Percentiles rank a stretch among this genome's conserved stretches.
Evolutionary conservation across 1,140 invertebrate species (phyloP).

Genomic region (Agrilus planipennis): DNA sequence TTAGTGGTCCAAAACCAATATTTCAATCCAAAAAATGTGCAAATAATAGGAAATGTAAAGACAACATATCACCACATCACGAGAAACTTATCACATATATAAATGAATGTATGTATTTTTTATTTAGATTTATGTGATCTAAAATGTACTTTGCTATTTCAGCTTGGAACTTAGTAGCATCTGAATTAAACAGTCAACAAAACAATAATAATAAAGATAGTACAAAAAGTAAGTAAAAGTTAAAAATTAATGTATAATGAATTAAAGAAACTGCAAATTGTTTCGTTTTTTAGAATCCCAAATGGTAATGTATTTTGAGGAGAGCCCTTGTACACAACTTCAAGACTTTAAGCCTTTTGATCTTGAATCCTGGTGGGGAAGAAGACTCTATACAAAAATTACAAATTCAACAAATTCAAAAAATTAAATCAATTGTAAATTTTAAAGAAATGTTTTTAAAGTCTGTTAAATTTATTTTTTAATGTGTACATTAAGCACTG

Average conservation of each 20-base stretch:
- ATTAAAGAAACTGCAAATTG: too few species aligned
- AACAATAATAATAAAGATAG: too few species aligned
- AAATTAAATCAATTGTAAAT: too few species aligned
- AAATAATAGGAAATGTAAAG: constrained; percentile 26
- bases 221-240: too few species aligned
- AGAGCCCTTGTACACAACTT: constrained; percentile 52
- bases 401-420: constrained; percentile 19
- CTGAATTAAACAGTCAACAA: too few species aligned
- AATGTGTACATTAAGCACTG: too few species aligned
- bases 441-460: too few species aligned
- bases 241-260: too few species aligned
- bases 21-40: constrained; percentile 34
- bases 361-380: constrained; percentile 79
- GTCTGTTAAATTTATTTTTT: too few species aligned
- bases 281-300: too few species aligned
- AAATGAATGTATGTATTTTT: constrained; percentile 23
- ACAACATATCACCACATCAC: constrained; percentile 34
- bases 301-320: constrained; percentile 57
- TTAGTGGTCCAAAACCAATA: constrained; percentile 36
- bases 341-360: constrained; percentile 77
- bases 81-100: constrained; percentile 39
- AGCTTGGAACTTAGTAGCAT: constrained; percentile 24
- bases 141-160: constrained; percentile 11
- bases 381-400: constrained; percentile 42
- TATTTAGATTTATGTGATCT: constrained; percentile 6